Evolutionary conservation across 2,113 vertebrate genomes (phyloP), one percentile per base, ranked within the genome.

Genomic region (Hiodon alosoides): DNA sequence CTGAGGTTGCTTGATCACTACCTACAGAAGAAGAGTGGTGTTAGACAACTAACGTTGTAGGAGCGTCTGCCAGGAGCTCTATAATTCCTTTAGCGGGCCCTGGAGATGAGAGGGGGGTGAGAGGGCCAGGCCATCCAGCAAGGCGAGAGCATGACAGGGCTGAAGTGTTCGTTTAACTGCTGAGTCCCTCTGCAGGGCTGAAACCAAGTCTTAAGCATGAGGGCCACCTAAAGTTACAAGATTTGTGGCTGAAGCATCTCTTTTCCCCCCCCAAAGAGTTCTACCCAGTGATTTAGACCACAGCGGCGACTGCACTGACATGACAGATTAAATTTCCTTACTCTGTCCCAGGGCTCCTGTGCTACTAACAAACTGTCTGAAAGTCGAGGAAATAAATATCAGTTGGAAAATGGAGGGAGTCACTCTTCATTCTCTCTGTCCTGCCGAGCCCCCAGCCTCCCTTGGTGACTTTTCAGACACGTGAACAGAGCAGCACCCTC

Each of bases 71-170:
- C 52, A 9, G 59, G 61, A 75, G 16, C 61, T 54, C 50, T 16
- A 1, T 52, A 57, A 9, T 70, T 79, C 57, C 50, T 67, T 61
- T 75, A 72, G 68, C 58, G 55, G 17, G n/a, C 62, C 62, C 61
- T 3, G 62, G 17, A 71, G 71, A 52, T 13, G 16, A 64, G 51
- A 48, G 31, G 48, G 48, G 31, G 31, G 31, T 54, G 51, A 76
- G 69, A 46, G 17, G 64, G 46, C 7, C 14, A 9, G 11, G 16
- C n/a, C 17, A 48, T 8, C 8, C 57, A 70, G 48, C 9, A 52
- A 13, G 17, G 48, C 61, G 31, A 2, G 55, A 61, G 55, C 31
- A 50, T 61, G 17, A 62, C 17, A 9, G 57, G 54, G 31, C 64
- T 69, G 51, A 67, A 60, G 48, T 68, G 57, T 60, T 54, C n/a